These are phyloP conservation scores for Hypsopygia costalis DNA, from an alignment of 2,888 invertebrate species.

Conservation along the genomic window DNA sequence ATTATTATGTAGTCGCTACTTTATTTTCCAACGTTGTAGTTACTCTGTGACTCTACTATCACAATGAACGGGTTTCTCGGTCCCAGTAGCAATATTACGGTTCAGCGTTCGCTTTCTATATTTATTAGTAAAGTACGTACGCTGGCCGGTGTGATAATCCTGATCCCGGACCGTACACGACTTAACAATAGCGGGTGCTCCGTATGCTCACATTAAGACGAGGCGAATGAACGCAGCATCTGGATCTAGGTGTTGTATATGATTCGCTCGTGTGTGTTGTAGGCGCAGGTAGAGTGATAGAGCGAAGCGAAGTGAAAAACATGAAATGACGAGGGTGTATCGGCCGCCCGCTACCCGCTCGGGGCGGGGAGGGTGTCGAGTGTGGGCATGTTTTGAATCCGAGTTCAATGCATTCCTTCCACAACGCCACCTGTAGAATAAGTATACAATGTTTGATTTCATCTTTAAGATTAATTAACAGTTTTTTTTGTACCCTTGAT, in stretches of 20 bases:
- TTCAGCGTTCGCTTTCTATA: slow-evolving; percentile 3
- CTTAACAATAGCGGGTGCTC: slow-evolving; percentile 34
- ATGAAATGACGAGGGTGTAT: slow-evolving; percentile 47
- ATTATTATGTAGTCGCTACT: slow-evolving; percentile 4
- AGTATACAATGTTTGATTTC: slow-evolving; percentile 14
- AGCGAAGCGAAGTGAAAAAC: slow-evolving; percentile 46
- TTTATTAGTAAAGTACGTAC: slow-evolving; percentile 13
- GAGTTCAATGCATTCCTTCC: slow-evolving; percentile 62
- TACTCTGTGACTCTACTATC: neutral
- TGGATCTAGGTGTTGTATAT: slow-evolving; percentile 50
- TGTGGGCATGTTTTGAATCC: slow-evolving; percentile 48
- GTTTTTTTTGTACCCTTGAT: neutral
- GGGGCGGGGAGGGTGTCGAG: slow-evolving; percentile 24
- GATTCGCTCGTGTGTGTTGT: slow-evolving; percentile 24
- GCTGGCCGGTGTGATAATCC: slow-evolving; percentile 23
- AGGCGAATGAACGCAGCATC: slow-evolving; percentile 53
- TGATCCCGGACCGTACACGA: slow-evolving; percentile 20
- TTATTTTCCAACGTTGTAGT: neutral
- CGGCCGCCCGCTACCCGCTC: slow-evolving; percentile 25
- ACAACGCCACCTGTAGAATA: slow-evolving; percentile 47
- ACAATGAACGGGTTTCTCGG: neutral
- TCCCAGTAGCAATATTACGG: slow-evolving; percentile 1
- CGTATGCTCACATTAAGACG: slow-evolving; percentile 40
- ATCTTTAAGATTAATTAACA: neutral
- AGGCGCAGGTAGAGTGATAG: slow-evolving; percentile 32